These are phyloP conservation scores for Lonchura striata DNA, from an alignment of 2,113 vertebrate genomes.

Conservation along the genomic window DNA sequence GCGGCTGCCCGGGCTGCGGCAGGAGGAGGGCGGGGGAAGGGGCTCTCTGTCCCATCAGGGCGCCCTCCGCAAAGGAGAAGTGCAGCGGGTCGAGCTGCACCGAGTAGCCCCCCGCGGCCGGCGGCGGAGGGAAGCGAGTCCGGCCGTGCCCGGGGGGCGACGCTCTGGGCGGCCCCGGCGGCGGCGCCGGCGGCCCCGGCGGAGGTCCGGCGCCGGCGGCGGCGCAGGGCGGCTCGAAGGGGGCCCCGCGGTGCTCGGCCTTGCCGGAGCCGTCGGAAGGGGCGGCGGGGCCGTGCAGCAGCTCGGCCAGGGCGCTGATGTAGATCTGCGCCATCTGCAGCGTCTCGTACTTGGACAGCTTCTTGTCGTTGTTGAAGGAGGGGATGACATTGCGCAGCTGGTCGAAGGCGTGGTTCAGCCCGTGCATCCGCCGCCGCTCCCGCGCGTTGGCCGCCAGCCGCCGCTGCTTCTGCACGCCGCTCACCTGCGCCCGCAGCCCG, in stretches of 20 bases:
- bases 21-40: slow-evolving; percentile 71
- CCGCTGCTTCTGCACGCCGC: not conserved
- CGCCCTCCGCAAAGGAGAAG: slow-evolving; percentile 80
- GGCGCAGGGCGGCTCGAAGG: not conserved
- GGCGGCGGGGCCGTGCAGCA: slow-evolving; percentile 78
- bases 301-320: slow-evolving; percentile 92
- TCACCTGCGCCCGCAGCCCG: not conserved
- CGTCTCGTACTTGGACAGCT: slow-evolving; percentile 97
- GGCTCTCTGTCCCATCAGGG: slow-evolving; percentile 79
- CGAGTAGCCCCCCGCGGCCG: slow-evolving; percentile 69
- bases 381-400: slow-evolving; percentile 96
- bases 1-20: slow-evolving; percentile 52
- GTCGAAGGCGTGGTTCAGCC: slow-evolving; percentile 95
- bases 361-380: slow-evolving; percentile 95
- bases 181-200: not conserved
- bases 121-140: slow-evolving; percentile 70
- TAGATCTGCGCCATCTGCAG: slow-evolving; percentile 98
- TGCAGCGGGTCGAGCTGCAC: slow-evolving; percentile 78
- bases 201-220: not conserved
- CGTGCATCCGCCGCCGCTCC: slow-evolving; percentile 92
- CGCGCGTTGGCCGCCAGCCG: slow-evolving; percentile 39
- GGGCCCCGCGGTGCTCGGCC: slow-evolving; percentile 34
- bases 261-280: slow-evolving; percentile 27
- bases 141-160: slow-evolving; percentile 48
- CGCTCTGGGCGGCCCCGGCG: not conserved